Conservation (phyloP, 1,140 invertebrate genomes). For the Anoplophora glabripennis region DNA sequence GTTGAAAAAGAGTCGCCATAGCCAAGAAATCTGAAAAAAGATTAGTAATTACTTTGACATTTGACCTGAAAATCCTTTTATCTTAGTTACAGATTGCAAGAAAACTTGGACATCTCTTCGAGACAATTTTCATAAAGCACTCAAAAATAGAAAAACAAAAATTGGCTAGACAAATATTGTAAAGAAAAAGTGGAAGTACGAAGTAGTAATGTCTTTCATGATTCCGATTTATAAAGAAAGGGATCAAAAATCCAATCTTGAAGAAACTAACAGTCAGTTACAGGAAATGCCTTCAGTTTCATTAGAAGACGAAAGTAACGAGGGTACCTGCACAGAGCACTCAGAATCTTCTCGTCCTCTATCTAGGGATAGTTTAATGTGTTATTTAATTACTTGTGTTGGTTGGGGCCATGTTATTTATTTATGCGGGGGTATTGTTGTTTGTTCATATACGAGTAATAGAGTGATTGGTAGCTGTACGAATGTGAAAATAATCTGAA, state of each 20-base stretch:
- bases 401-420: too few relatives aligned
- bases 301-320: not conserved
- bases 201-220: not conserved
- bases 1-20: constrained; percentile 15
- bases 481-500: too few relatives aligned
- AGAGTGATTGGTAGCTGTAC: too few relatives aligned
- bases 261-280: not conserved
- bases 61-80: too few relatives aligned
- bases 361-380: too few relatives aligned
- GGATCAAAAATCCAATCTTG: not conserved
- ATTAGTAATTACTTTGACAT: too few relatives aligned
- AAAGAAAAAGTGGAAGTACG: constrained; percentile 7
- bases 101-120: constrained; percentile 4
- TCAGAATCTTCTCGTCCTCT: not conserved
- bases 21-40: constrained; percentile 8
- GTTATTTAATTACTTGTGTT: too few relatives aligned
- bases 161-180: not conserved
- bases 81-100: constrained; percentile 10
- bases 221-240: not conserved
- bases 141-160: constrained; percentile 4
- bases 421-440: too few relatives aligned
- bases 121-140: constrained; percentile 9
- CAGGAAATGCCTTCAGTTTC: not conserved
- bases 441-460: too few relatives aligned
- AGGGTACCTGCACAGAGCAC: not conserved